Evolutionary conservation across 2,888 invertebrate species (phyloP).

Genomic region (Xestia sexstrigata): DNA sequence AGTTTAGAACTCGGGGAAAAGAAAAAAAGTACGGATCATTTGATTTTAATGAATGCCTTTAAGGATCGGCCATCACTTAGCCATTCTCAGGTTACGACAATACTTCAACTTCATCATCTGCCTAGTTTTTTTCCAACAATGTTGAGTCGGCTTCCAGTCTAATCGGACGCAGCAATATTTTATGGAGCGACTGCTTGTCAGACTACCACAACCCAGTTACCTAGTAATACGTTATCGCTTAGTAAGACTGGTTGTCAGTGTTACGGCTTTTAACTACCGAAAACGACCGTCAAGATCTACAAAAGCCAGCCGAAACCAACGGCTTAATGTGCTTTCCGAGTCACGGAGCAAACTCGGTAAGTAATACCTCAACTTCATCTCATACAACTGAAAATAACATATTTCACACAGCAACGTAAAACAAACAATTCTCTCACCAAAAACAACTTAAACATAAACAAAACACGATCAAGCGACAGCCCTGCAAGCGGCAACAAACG

Average conservation of each 20-base stretch:
- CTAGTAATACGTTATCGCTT: not conserved
- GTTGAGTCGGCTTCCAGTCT: not conserved
- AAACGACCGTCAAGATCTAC: not conserved
- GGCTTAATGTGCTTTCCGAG: not conserved
- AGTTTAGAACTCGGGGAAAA: conserved; percentile 19
- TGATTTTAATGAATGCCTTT: conserved; percentile 10
- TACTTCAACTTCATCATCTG: not conserved
- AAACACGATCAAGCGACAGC: conserved; percentile 27
- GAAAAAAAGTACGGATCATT: conserved; percentile 12
- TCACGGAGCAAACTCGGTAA: not conserved
- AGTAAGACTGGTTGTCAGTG: not conserved
- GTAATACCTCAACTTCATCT: not conserved
- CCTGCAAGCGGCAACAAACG: conserved; percentile 43
- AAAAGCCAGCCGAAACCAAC: not conserved
- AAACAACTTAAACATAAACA: not conserved
- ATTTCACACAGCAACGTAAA: not conserved
- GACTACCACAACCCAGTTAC: not conserved
- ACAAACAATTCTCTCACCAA: not conserved
- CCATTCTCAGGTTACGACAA: not conserved
- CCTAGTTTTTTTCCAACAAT: not conserved
- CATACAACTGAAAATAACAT: not conserved
- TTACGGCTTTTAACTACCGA: not conserved
- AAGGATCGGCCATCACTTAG: not conserved
- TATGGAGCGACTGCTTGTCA: not conserved
- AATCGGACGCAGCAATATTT: not conserved